A percentile compares a stretch with the other conserved stretches of the same genome.
phyloP scores from a whole-genome alignment of 2,113 vertebrate species.

The Numenius arquata region DNA sequence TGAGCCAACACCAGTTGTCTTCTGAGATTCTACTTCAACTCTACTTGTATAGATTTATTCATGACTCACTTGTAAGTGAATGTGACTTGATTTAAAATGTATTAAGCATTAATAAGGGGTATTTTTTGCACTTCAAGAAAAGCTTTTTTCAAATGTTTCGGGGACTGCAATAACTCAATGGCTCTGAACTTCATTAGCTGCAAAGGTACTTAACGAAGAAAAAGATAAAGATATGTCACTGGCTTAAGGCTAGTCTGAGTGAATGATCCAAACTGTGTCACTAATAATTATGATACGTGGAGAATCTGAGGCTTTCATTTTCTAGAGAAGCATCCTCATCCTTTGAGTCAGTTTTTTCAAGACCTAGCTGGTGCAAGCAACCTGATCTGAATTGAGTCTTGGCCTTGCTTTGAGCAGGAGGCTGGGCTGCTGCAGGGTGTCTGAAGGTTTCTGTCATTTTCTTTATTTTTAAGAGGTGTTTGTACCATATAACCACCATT shows the following conservation, averaged over 20 bases:
- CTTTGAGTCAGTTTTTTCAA: background rate
- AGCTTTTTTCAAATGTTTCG: background rate
- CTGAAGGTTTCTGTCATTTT: background rate
- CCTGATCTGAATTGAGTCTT: background rate
- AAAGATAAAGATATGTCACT: background rate
- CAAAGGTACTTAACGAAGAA: background rate
- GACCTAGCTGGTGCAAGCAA: background rate
- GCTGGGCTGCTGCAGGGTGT: background rate
- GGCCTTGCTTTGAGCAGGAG: background rate
- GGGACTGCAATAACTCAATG: background rate
- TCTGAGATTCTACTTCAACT: background rate
- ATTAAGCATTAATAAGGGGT: background rate
- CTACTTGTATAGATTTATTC: background rate
- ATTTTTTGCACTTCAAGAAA: background rate
- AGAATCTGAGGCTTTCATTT: background rate
- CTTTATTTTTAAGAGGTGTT: background rate
- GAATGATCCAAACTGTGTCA: background rate
- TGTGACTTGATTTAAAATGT: background rate
- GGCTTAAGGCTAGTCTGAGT: background rate
- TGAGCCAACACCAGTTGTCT: background rate
- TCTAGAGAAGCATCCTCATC: background rate
- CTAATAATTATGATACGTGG: background rate
- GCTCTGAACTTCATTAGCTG: background rate
- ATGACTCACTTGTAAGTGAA: background rate
- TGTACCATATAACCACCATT: background rate